Evolutionary conservation across 2,797 vertebrate genomes (phyloP).

Genomic region (Loriculus beryllinus): DNA sequence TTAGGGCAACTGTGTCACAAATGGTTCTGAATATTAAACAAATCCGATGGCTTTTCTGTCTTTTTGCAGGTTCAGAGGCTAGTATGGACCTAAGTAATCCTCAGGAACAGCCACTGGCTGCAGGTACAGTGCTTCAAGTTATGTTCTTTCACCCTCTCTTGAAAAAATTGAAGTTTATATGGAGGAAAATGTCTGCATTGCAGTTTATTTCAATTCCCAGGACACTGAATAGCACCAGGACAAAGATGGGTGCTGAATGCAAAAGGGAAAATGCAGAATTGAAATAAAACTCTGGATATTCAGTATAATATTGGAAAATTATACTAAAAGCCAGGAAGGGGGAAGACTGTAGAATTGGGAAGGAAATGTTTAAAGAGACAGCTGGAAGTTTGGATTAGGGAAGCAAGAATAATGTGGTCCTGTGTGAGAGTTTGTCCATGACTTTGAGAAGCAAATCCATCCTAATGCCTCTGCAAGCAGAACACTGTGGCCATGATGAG

Average conservation of each 20-base stretch:
- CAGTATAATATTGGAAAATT: not conserved
- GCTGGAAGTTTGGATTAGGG: not conserved
- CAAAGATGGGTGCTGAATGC: not conserved
- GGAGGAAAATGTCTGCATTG: not conserved
- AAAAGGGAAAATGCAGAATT: not conserved
- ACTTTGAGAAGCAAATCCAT: not conserved
- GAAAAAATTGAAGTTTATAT: not conserved
- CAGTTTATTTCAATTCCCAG: not conserved
- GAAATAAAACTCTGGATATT: not conserved
- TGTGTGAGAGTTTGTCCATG: not conserved
- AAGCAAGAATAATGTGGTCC: slow-evolving; percentile 29
- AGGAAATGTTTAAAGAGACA: not conserved
- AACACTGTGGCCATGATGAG: not conserved
- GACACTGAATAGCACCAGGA: not conserved
- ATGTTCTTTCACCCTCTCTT: not conserved
- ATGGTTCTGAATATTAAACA: not conserved
- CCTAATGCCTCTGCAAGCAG: not conserved
- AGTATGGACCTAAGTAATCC: slow-evolving; percentile 68
- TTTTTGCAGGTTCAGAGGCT: slow-evolving; percentile 70
- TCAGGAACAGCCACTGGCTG: slow-evolving; percentile 65
- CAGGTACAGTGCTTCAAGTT: slow-evolving; percentile 66
- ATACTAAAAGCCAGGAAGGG: not conserved
- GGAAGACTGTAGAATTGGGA: not conserved
- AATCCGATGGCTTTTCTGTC: not conserved
- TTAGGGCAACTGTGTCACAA: rapidly evolving